Percentiles rank a stretch among this genome's conserved stretches.
These are phyloP conservation scores for Adelosebastes latens DNA, from an alignment of 2,797 vertebrate genomes.

Conservation along the genomic window DNA sequence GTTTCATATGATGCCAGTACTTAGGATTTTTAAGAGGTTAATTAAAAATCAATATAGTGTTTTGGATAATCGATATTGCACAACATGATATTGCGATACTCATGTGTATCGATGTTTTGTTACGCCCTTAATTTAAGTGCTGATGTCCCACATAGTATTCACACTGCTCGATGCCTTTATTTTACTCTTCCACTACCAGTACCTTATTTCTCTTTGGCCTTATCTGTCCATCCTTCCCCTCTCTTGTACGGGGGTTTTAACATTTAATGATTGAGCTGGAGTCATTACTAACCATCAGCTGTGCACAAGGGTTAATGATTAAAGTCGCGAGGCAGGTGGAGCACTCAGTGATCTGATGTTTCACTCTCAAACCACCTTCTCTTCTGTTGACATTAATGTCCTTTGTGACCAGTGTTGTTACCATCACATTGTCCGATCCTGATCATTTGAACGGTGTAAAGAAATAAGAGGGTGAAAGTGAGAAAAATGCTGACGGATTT, in stretches of 20 bases:
- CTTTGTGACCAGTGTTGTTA: background rate
- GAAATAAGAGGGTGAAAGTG: background rate
- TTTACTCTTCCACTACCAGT: background rate
- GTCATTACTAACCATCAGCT: constrained; percentile 13
- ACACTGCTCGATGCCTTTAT: background rate
- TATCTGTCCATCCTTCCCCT: background rate
- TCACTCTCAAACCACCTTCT: background rate
- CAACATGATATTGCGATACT: too few relatives aligned
- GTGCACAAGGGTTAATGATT: constrained; percentile 65
- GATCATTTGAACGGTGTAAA: background rate
- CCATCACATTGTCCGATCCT: background rate
- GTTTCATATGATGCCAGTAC: too few relatives aligned
- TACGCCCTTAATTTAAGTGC: background rate
- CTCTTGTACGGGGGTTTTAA: background rate
- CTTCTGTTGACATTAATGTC: background rate
- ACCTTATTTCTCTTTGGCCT: background rate
- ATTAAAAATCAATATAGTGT: too few relatives aligned
- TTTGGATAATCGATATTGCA: too few relatives aligned
- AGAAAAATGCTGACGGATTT: background rate
- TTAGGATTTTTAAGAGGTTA: too few relatives aligned
- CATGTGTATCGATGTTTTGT: too few relatives aligned
- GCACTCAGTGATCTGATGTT: background rate
- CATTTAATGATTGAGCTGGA: constrained; percentile 57
- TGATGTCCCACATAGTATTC: background rate
- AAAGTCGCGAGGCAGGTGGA: constrained; percentile 9